phyloP scores from a whole-genome alignment of 2,113 vertebrate genomes.

The Stegastes partitus region DNA sequence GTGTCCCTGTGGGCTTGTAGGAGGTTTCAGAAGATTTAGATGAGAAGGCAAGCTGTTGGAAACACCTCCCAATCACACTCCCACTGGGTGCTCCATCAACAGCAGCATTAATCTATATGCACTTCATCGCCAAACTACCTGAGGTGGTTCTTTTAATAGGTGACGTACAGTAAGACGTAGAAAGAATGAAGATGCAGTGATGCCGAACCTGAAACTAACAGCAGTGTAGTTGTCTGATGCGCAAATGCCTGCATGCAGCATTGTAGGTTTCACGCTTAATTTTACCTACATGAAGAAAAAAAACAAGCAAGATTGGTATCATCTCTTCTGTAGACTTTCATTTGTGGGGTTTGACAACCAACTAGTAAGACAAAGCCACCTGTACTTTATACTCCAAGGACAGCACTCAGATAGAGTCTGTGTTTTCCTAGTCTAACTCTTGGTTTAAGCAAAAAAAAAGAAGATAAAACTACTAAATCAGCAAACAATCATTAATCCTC shows the following conservation, averaged over 20 bases:
- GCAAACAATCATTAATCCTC: constrained; percentile 21
- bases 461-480: constrained; percentile 3
- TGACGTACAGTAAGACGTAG: constrained; percentile 18
- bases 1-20: constrained; percentile 68
- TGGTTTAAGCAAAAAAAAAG: constrained; percentile 15
- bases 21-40: constrained; percentile 75
- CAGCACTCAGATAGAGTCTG: not conserved
- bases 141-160: constrained; percentile 63
- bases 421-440: constrained; percentile 9
- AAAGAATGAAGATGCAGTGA: constrained; percentile 34
- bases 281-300: not conserved
- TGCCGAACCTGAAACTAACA: constrained; percentile 34
- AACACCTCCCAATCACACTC: constrained; percentile 77
- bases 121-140: constrained; percentile 66
- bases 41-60: constrained; percentile 72
- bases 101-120: constrained; percentile 72
- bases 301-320: not conserved
- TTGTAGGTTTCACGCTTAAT: not conserved
- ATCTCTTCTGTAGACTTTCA: not conserved
- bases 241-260: not conserved
- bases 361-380: not conserved
- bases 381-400: constrained; percentile 20
- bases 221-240: constrained; percentile 11
- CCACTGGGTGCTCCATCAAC: constrained; percentile 74
- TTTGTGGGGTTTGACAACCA: constrained; percentile 7